phyloP scores from a whole-genome alignment of 1,140 invertebrate genomes.

The Acromyrmex charruanus region DNA sequence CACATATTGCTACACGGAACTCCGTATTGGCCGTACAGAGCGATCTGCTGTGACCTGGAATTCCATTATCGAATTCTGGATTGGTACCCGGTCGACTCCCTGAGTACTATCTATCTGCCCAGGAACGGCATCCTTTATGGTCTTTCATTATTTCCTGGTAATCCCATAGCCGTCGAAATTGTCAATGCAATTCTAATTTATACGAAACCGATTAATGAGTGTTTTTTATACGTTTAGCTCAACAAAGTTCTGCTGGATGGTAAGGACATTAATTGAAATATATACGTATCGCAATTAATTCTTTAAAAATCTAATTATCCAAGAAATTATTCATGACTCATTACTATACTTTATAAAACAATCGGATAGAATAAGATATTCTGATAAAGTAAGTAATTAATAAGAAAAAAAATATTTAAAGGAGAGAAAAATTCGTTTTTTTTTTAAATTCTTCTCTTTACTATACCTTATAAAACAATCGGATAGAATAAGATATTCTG shows the following conservation, averaged over 20 bases:
- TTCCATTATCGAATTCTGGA: slow-evolving; percentile 74
- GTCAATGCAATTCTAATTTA: slow-evolving; percentile 17
- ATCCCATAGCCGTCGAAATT: slow-evolving; percentile 19
- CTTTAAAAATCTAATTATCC: not conserved
- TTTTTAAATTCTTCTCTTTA: not conserved
- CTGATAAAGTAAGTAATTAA: not conserved
- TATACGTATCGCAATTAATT: not conserved
- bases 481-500: not conserved
- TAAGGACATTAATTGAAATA: not conserved
- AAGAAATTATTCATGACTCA: not conserved
- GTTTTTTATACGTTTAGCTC: not conserved
- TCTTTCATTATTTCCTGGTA: slow-evolving; percentile 38
- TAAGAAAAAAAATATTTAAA: not conserved
- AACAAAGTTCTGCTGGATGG: not conserved
- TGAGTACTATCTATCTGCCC: not conserved
- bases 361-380: not conserved
- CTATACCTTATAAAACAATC: not conserved
- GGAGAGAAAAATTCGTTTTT: not conserved
- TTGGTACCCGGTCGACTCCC: slow-evolving; percentile 40
- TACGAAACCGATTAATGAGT: not conserved
- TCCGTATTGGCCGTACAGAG: slow-evolving; percentile 51
- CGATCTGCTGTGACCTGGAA: slow-evolving; percentile 71
- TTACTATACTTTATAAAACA: not conserved
- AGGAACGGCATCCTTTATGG: slow-evolving; percentile 27
- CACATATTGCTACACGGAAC: slow-evolving; percentile 61